Evolutionary conservation across 2,888 invertebrate species (phyloP).

Genomic region (Agrilus mali): DNA sequence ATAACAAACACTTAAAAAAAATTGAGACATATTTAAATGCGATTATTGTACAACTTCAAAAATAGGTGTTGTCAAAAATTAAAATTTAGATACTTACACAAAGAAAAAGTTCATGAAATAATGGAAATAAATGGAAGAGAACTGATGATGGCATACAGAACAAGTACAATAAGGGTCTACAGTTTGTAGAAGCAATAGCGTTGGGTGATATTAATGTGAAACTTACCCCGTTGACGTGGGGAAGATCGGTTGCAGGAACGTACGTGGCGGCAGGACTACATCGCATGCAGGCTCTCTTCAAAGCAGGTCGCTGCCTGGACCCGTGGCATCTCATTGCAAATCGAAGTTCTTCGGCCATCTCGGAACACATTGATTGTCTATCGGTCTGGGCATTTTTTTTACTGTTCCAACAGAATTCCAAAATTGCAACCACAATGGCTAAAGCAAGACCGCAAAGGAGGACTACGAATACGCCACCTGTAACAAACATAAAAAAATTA

Average conservation of each 20-base stretch:
- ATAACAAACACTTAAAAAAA: too few relatives aligned
- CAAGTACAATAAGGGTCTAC: too few relatives aligned
- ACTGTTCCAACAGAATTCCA: constrained; percentile 92
- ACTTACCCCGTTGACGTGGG: constrained; percentile 42
- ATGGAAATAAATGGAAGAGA: too few relatives aligned
- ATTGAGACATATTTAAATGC: too few relatives aligned
- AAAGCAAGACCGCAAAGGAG: constrained; percentile 82
- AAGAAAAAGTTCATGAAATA: too few relatives aligned
- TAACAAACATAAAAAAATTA: constrained; percentile 17
- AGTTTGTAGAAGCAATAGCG: too few relatives aligned
- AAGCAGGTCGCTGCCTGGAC: constrained; percentile 67
- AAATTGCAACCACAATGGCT: constrained; percentile 82
- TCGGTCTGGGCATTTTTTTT: constrained; percentile 77
- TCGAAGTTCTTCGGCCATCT: constrained; percentile 85
- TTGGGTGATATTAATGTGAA: neutral
- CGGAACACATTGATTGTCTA: constrained; percentile 79
- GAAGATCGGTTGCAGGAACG: constrained; percentile 50
- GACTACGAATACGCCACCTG: constrained; percentile 94
- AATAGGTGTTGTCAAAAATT: too few relatives aligned
- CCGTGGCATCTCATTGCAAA: constrained; percentile 84
- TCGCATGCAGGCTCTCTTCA: constrained; percentile 62
- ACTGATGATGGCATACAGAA: too few relatives aligned
- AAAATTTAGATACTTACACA: too few relatives aligned
- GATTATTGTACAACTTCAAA: too few relatives aligned
- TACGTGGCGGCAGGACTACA: constrained; percentile 65